Conservation (phyloP, 1,140 invertebrate species). For the Lithobius niger region DNA sequence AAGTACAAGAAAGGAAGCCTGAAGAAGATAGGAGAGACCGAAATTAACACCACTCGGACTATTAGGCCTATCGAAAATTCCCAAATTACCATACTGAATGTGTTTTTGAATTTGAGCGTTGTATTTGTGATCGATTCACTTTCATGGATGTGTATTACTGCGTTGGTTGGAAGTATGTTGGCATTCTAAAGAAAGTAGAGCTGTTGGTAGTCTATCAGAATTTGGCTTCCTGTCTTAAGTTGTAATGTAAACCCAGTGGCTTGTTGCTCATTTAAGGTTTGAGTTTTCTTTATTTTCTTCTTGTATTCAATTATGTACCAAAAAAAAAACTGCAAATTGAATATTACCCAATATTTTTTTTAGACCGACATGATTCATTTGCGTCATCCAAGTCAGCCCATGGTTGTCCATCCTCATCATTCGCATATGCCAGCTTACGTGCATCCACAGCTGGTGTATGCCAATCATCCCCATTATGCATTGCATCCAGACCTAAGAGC, state of each 20-base stretch:
- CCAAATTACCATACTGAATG: no score
- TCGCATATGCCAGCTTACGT: constrained; percentile 10
- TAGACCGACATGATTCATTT: constrained; percentile 12
- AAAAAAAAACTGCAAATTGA: background rate
- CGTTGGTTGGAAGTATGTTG: no score
- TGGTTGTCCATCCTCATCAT: constrained; percentile 14
- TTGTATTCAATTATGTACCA: background rate
- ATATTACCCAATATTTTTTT: background rate
- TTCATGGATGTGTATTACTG: no score
- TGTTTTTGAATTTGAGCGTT: no score
- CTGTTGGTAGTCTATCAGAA: no score
- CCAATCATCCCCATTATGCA: constrained; percentile 15
- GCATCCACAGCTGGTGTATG: constrained; percentile 20
- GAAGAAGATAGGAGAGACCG: no score
- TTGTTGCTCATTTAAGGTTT: background rate
- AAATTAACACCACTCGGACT: no score
- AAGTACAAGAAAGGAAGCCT: no score
- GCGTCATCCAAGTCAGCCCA: constrained; percentile 13
- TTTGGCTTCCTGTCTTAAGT: no score
- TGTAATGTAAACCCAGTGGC: background rate
- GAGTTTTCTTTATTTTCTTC: background rate
- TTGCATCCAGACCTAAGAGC: constrained; percentile 16
- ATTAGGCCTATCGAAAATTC: no score
- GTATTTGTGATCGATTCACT: no score
- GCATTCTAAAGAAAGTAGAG: no score